Evolutionary conservation across 2,888 invertebrate species (phyloP).

Genomic region (Platycnemis pennipes): DNA sequence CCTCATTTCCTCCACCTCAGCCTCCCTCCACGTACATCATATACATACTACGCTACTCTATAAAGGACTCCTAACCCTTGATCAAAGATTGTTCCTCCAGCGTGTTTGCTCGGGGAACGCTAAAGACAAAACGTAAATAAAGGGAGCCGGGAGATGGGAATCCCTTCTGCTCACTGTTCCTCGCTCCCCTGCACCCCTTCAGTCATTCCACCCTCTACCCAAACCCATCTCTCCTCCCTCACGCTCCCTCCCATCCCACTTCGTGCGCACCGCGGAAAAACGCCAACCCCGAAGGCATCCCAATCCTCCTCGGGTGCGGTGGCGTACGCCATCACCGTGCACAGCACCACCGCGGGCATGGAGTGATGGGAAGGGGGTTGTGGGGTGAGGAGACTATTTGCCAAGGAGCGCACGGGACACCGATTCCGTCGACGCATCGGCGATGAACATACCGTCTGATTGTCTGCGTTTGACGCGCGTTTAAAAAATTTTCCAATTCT

Average conservation of each 20-base stretch:
- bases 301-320: not conserved
- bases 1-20: not conserved
- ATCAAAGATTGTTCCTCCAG: constrained; percentile 65
- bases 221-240: not conserved
- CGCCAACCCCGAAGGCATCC: not conserved
- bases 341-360: not conserved
- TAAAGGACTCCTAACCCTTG: constrained; percentile 60
- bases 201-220: not conserved
- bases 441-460: not conserved
- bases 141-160: constrained; percentile 45
- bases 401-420: not conserved
- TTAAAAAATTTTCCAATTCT: not conserved
- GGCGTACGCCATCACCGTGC: not conserved
- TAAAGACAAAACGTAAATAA: constrained; percentile 67
- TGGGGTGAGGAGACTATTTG: not conserved
- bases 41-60: constrained; percentile 38
- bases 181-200: not conserved
- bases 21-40: not conserved
- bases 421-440: not conserved
- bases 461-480: not conserved
- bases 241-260: not conserved
- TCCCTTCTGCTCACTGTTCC: not conserved
- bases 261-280: not conserved
- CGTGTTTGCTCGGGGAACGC: constrained; percentile 58
- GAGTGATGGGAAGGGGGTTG: no score